Conservation (phyloP, 1,140 invertebrate species). For the Hesperophylax magnus region DNA sequence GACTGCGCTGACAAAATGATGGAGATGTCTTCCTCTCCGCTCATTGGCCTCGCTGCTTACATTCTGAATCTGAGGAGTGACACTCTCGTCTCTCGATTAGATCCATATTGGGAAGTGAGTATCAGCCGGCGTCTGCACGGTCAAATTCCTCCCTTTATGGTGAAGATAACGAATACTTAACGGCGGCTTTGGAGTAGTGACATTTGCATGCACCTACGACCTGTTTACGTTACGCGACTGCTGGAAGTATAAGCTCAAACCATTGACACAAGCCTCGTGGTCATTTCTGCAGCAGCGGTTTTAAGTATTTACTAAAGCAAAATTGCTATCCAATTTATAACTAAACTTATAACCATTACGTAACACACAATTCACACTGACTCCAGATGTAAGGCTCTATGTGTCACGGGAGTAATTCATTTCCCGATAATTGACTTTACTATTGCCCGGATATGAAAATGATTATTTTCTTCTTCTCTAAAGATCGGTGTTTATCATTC, state of each 20-base stretch:
- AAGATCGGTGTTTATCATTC: no score
- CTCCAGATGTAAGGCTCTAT: no score
- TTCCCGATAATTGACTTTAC: no score
- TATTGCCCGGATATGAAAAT: no score
- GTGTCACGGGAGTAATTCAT: no score
- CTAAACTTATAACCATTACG: no score
- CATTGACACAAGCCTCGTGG: neutral
- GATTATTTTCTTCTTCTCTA: no score
- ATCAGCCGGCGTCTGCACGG: constrained; percentile 9
- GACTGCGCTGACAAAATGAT: constrained; percentile 6
- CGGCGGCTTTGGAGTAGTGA: constrained; percentile 27
- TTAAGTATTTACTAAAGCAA: no score
- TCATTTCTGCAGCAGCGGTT: no score
- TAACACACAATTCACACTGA: no score
- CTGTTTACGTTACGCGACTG: constrained; percentile 9
- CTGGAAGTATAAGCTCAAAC: neutral
- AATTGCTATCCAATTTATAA: no score
- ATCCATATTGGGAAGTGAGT: constrained; percentile 39
- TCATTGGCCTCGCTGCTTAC: neutral
- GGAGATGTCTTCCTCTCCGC: constrained; percentile 11
- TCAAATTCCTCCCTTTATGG: constrained; percentile 46
- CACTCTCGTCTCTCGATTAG: constrained; percentile 34
- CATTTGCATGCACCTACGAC: constrained; percentile 44
- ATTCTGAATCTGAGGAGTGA: constrained; percentile 27
- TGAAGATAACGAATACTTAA: constrained; percentile 47